These are phyloP conservation scores for Actinernus sp. DNA, from an alignment of 92 coral and sea anemone species.

Conservation along the genomic window DNA sequence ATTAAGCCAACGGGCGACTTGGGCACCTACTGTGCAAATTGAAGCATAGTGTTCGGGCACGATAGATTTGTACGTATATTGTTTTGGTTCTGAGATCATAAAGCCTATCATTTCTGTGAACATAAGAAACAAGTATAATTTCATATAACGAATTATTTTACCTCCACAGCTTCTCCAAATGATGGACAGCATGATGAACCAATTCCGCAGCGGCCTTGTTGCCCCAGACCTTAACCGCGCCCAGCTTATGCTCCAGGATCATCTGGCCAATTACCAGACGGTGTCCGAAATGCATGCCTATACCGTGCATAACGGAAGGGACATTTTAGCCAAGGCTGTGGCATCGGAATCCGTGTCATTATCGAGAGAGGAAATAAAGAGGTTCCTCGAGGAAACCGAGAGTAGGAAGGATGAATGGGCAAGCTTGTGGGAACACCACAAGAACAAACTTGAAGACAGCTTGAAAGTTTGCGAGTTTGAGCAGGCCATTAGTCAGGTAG, in stretches of 20 bases:
- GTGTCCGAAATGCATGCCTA: conserved; percentile 81
- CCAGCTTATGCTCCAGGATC: conserved; percentile 97
- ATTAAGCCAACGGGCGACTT: too few relatives aligned
- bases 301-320: conserved; percentile 86
- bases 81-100: too few relatives aligned
- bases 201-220: conserved; percentile 72
- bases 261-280: conserved; percentile 91
- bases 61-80: too few relatives aligned
- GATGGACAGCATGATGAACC: conserved; percentile 81
- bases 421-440: conserved; percentile 96
- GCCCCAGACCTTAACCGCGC: conserved; percentile 94
- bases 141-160: too few relatives aligned
- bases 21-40: too few relatives aligned
- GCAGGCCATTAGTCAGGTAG: conserved; percentile 89
- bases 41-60: too few relatives aligned
- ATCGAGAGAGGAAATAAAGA: conserved; percentile 95
- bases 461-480: conserved; percentile 94
- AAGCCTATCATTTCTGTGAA: too few relatives aligned
- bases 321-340: conserved; percentile 82
- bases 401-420: conserved; percentile 92
- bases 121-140: too few relatives aligned
- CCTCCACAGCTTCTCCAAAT: conserved; percentile 91
- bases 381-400: conserved; percentile 89
- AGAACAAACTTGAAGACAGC: conserved; percentile 90
- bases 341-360: conserved; percentile 84